Conservation (phyloP, 2,797 vertebrate genomes). For the Gambelia wislizenii region DNA sequence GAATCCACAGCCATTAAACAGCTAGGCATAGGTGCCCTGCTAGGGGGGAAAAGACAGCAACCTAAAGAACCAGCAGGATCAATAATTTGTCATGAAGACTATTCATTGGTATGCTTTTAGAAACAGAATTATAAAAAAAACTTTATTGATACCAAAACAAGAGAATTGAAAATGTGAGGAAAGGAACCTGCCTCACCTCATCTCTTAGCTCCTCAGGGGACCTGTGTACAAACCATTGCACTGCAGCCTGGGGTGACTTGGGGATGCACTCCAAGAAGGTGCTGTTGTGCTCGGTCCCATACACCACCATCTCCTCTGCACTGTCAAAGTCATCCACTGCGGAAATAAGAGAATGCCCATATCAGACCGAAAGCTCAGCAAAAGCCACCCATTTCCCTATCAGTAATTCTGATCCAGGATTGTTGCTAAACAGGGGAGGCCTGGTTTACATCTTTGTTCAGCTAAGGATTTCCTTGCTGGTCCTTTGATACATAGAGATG, state of each 20-base stretch:
- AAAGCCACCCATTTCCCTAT: neutral
- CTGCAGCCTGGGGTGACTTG: conserved; percentile 88
- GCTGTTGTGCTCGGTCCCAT: conserved; percentile 91
- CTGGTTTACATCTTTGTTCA: neutral
- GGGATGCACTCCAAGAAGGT: conserved; percentile 93
- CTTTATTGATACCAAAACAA: neutral
- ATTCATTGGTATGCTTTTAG: neutral
- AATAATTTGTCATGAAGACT: neutral
- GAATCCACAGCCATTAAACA: neutral
- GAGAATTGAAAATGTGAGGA: no score
- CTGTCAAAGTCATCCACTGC: conserved; percentile 82
- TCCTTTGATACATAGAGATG: neutral
- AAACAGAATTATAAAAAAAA: neutral
- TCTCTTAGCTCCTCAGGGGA: conserved; percentile 80
- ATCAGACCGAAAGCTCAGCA: neutral
- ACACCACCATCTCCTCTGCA: conserved; percentile 83
- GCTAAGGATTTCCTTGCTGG: neutral
- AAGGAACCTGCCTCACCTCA: conserved; percentile 80
- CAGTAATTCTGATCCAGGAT: neutral
- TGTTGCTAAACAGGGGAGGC: neutral
- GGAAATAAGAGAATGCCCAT: conserved; percentile 6
- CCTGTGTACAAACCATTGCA: conserved; percentile 90
- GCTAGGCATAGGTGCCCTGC: neutral
- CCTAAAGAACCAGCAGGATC: neutral
- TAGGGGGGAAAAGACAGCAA: neutral